Evolutionary conservation across 1,140 invertebrate species (phyloP), one percentile per base, ranked within the genome.

Genomic region (Brachionus plicatilis): DNA sequence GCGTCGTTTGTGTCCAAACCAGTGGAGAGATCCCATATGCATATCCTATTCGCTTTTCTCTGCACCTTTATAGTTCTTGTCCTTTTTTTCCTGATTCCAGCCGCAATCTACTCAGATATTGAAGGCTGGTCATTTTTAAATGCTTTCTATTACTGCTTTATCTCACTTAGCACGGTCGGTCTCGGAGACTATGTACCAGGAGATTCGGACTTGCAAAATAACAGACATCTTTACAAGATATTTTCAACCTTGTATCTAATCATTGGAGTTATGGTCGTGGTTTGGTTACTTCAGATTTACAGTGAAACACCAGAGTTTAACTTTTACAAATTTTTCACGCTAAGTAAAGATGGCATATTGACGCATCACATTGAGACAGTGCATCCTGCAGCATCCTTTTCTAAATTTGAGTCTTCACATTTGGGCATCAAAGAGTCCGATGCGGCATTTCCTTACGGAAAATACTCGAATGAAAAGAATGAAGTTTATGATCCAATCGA

Each of bases 91-190:
- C 95, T 95, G 14, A 94, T 95, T 2, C 97, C 97, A 70, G 97
- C 97, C 1, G 94, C 94, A 0, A 95, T 96, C 1, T 99, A 99
- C 90, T 95, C 94, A 6, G 91, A 93, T 50, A 98, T 97, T 88
- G 97, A 99, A 89, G 94, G 94, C 2, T 99, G 97, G 97, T 93
- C 94, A 84, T 99, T 98, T 88, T 96, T 99, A 87, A 96, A 99
- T 88, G 95, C 95, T 82, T 95, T 99, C 86, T 99, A 99, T 89
- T 99, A 99, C 88, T 99, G 97, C 89, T 99, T 99, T 89, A 96
- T 99, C 66, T 99, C 97, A 0, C 90, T 99, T 41, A 99, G 96
- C 0, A 99, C 96, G 24, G 99, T 99, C 86, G 95, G 94, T 65
- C 43, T 84, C 4, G 83, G 83, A 11, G 83, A 84, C 47, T 76